Base-by-base conservation (phyloP, 2,113 vertebrate species). In the Pardalotus punctatus region DNA sequence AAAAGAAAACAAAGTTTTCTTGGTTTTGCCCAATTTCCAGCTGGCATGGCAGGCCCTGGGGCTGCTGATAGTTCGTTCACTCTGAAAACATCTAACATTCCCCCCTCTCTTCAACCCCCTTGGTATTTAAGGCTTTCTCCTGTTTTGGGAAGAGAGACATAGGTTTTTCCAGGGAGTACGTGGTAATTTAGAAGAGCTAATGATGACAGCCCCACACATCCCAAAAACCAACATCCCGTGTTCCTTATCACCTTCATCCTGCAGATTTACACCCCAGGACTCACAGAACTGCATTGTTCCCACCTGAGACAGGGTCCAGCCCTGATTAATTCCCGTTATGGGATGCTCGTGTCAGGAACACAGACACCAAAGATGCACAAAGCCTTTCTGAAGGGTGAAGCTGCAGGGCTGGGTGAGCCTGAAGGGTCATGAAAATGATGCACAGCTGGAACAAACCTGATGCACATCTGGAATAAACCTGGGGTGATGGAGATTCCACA, bases 221-320 rank as follows among this genome's bases (percentile, higher is more conserved):
- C 65, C 11, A 6, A 25, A 25, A 13, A 4, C 5, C 29, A 40
- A 10, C 0, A 7, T 6, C 65, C 2, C 1, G 0, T 0, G 3
- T 25, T 58, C 57, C 24, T 66, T 14, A 14, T 14, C 11, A 5
- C 27, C 66, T 45, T 29, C 60, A 71, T 38, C 31, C 21, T 19
- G 43, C 33, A 58, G 48, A 48, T 18, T 50, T 12, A 10, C 6
- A 16, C 5, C 9, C 64, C 69, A 45, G 57, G 25, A 28, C 21
- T 42, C 42, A 5, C 21, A 28, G 50, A 62, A 50, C 67, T 45
- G 1, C 1, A 2, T 14, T 15, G 18, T 3, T n/a, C 80, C 88
- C 72, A 20, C 66, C 71, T 5, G 19, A 48, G 33, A 3, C 8
- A 14, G 50, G 57, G 9, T 5, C 77, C 51, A 15, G 5, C 84